phyloP scores from a whole-genome alignment of 2,113 vertebrate species.

The Panthera uncia region DNA sequence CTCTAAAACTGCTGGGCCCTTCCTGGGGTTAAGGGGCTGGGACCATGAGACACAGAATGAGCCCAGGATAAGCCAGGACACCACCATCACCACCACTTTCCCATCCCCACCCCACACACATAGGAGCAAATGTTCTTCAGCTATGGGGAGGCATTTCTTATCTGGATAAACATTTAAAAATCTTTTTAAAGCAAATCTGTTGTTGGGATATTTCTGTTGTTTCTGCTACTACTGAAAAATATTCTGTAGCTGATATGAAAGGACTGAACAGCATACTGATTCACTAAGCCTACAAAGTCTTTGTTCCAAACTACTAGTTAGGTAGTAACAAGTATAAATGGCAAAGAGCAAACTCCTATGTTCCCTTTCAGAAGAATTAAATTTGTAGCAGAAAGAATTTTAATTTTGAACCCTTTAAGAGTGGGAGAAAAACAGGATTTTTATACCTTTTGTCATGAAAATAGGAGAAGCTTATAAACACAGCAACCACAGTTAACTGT shows the following conservation, averaged over 20 bases:
- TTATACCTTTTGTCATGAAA: not conserved
- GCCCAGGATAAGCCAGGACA: not conserved
- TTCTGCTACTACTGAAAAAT: conserved; percentile 33
- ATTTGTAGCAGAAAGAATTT: conserved; percentile 20
- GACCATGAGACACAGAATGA: not conserved
- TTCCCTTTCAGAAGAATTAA: conserved; percentile 38
- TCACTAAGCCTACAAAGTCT: not conserved
- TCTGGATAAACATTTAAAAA: not conserved
- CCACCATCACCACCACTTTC: not conserved
- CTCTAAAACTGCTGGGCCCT: not conserved
- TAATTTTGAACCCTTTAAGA: conserved; percentile 2
- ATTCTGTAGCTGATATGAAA: not conserved
- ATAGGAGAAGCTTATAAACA: not conserved
- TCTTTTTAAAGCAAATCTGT: not conserved
- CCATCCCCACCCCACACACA: not conserved
- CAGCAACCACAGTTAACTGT: not conserved
- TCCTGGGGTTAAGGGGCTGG: not conserved
- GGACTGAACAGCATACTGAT: not conserved
- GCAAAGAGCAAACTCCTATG: not conserved
- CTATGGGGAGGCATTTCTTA: not conserved
- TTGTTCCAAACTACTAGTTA: not conserved
- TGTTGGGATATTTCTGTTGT: not conserved
- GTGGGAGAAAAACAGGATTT: not conserved
- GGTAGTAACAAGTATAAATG: not conserved
- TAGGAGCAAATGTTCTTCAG: not conserved